Evolutionary conservation across 2,888 invertebrate species (phyloP), one percentile per base, ranked within the genome.

Genomic region (Drosophila diplacantha): DNA sequence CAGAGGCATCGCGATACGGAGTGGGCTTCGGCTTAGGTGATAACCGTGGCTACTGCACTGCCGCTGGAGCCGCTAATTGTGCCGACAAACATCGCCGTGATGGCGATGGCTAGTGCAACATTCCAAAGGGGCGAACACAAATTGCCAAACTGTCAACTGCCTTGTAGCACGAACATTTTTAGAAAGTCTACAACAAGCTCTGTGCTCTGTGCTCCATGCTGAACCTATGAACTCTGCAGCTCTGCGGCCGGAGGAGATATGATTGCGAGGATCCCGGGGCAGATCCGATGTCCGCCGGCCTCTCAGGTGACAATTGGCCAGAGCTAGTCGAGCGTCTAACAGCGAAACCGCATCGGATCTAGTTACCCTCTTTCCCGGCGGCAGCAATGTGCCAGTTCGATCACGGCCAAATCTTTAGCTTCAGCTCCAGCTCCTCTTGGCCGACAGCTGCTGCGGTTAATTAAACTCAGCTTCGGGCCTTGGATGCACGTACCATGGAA

Each of bases 191-290:
- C 61, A 54, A 57, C 38, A 38, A 38, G 55, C 54, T 50, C 44
- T 2, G 4, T 11, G 29, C 44, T 18, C 5, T 8, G 14, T 44
- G 14, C 26, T 18, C 18, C 7, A 11, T 11, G 41, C 51, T 77
- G 77, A 74, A 78, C 78, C 77, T 73, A 64, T 77, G 80, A 78
- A 80, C 78, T 75, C 49, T 34, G 51, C 46, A 43, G 73, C 29
- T 69, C 51, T 50, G 60, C 49, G 57, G 73, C 59, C 49, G 52
- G 34, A 24, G 62, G 69, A 64, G 44, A 66, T 60, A 60, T 62
- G 59, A 54, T 44, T 50, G 29, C n/a, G 44, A 44, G 29, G 26
- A 55, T 49, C 49, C 35, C 49, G 35, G 29, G 54, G 20, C 43
- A 43, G 49, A 62, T 64, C 63, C 44, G 46, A 67, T 65, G 52